Percentiles rank a stretch among this genome's conserved stretches.
These are phyloP conservation scores for Bembecia ichneumoniformis DNA, from an alignment of 2,888 invertebrate species.

Conservation along the genomic window DNA sequence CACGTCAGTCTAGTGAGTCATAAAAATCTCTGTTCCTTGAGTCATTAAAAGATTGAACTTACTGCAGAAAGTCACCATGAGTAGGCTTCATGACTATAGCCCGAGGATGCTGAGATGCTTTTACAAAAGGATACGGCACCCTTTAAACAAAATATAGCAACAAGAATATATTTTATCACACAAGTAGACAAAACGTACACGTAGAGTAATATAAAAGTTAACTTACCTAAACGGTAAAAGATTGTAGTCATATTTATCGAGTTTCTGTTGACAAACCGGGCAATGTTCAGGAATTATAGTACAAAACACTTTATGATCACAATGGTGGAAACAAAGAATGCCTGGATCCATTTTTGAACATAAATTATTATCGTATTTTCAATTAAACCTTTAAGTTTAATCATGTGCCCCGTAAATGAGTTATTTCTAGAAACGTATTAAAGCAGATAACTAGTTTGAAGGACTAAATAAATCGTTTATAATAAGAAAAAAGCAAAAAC, in stretches of 20 bases:
- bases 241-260: conserved; percentile 74
- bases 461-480: conserved; percentile 24
- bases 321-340: conserved; percentile 93
- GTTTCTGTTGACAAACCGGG: conserved; percentile 79
- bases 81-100: conserved; percentile 91
- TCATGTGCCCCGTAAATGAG: background rate
- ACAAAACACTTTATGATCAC: conserved; percentile 86
- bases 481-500: conserved; percentile 38
- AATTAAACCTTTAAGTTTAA: conserved; percentile 26
- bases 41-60: conserved; percentile 37
- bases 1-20: background rate
- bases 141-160: conserved; percentile 62
- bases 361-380: conserved; percentile 27
- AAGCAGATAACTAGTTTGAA: conserved; percentile 9
- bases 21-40: no score
- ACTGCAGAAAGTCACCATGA: conserved; percentile 89
- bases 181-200: background rate
- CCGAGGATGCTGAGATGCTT: conserved; percentile 85
- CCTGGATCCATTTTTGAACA: conserved; percentile 77
- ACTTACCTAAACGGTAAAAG: conserved; percentile 82
- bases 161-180: conserved; percentile 15
- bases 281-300: conserved; percentile 83
- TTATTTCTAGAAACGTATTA: background rate
- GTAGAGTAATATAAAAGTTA: background rate
- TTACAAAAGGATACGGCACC: conserved; percentile 89